Percentiles rank a stretch among this genome's conserved stretches.
phyloP scores from a whole-genome alignment of 2,797 vertebrate species.

The Ctenosaura bakeri region DNA sequence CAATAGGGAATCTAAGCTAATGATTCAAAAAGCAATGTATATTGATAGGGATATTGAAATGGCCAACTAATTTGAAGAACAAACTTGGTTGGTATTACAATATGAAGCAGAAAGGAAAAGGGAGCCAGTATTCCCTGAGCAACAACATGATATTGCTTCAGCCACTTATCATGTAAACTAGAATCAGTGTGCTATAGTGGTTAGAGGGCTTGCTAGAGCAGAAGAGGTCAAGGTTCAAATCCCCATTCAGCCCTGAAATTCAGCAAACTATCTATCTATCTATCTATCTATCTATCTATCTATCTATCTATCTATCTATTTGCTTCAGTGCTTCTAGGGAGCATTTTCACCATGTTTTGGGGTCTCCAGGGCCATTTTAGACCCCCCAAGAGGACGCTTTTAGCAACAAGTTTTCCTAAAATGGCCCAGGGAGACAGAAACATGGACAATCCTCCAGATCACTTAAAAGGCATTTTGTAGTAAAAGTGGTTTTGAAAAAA shows the following conservation, averaged over 20 bases:
- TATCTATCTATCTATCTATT: no score
- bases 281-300: no score
- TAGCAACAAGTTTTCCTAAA: no score
- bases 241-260: neutral
- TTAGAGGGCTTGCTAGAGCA: neutral
- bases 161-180: neutral
- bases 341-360: no score
- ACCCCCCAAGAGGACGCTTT: no score
- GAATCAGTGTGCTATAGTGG: neutral
- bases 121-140: neutral
- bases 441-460: no score
- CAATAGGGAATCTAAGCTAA: slow-evolving; percentile 57
- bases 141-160: neutral
- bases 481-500: no score
- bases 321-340: no score
- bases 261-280: neutral
- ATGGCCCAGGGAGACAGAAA: no score
- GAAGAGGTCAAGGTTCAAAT: neutral
- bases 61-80: slow-evolving; percentile 46
- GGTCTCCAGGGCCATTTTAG: no score
- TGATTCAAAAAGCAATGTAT: slow-evolving; percentile 55
- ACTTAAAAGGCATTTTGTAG: no score
- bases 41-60: slow-evolving; percentile 47
- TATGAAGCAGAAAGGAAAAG: neutral
- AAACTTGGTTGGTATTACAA: no score